Percentiles rank a stretch among this genome's conserved stretches.
These are phyloP conservation scores for Chloromyia formosa DNA, from an alignment of 2,888 invertebrate species.

Conservation along the genomic window DNA sequence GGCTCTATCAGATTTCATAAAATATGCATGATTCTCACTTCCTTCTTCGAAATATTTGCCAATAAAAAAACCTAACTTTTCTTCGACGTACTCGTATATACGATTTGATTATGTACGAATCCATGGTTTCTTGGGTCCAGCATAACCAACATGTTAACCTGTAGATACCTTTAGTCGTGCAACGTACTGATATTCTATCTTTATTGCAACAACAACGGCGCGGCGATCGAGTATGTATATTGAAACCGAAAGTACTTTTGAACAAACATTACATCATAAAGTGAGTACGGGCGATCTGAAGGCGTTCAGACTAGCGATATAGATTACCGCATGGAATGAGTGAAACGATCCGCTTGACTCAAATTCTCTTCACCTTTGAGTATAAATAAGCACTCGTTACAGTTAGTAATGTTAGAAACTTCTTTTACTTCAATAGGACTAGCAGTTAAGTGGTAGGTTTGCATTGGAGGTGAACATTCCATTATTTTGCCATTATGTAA, in stretches of 20 bases:
- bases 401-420: slow-evolving; percentile 1
- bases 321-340: slow-evolving; percentile 17
- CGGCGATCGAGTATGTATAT: not conserved
- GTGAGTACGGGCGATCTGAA: slow-evolving; percentile 1
- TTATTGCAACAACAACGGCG: not conserved
- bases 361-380: slow-evolving; percentile 8
- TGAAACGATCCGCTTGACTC: slow-evolving; percentile 4
- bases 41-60: no score
- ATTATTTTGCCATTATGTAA: not conserved
- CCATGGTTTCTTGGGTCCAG: no score
- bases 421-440: not conserved
- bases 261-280: slow-evolving; percentile 24
- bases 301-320: not conserved
- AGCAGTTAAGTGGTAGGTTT: slow-evolving; percentile 2
- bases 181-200: slow-evolving; percentile 10
- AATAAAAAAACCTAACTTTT: no score
- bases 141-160: no score
- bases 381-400: slow-evolving; percentile 20
- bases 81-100: no score
- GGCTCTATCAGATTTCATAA: no score
- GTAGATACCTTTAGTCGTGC: no score
- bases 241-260: slow-evolving; percentile 33
- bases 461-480: not conserved
- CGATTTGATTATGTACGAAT: no score
- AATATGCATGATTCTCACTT: no score